These are phyloP conservation scores for Misgurnus mizolepis DNA, from an alignment of 2,113 vertebrate species.

Conservation along the genomic window DNA sequence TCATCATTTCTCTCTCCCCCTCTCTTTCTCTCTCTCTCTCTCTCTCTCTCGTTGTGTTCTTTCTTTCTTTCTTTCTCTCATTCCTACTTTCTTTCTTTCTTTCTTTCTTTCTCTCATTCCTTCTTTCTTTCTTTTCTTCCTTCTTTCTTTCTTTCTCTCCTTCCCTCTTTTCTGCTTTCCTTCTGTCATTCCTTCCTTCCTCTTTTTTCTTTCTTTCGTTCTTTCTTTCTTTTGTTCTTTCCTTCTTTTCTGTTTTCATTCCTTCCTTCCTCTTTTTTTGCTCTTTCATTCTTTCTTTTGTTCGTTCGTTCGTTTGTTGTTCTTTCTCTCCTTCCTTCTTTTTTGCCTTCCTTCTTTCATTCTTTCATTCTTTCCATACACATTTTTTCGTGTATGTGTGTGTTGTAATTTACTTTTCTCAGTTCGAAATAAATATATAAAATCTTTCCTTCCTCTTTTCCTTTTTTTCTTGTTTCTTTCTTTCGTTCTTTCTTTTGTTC, in stretches of 20 bases:
- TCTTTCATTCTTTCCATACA: too few relatives aligned
- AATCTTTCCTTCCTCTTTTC: too few relatives aligned
- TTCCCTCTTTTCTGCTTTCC: conserved; percentile 14
- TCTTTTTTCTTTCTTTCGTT: conserved; percentile 9
- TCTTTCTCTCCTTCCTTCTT: background rate
- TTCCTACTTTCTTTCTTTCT: conserved; percentile 36
- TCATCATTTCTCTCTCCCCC: conserved; percentile 48
- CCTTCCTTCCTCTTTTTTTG: background rate
- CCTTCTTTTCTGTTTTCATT: too few relatives aligned
- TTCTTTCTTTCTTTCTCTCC: conserved; percentile 56
- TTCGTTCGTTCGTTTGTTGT: background rate
- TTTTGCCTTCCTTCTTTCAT: too few relatives aligned
- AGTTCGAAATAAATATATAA: too few relatives aligned
- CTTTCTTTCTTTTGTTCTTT: background rate
- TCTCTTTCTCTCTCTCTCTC: conserved; percentile 18
- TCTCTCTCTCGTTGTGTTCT: conserved; percentile 22
- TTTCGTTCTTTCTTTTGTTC: too few relatives aligned
- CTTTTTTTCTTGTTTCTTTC: too few relatives aligned
- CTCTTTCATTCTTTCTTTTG: too few relatives aligned
- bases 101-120: too few relatives aligned
- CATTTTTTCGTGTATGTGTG: too few relatives aligned
- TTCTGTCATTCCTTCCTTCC: conserved; percentile 1
- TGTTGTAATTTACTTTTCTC: too few relatives aligned
- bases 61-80: conserved; percentile 48
- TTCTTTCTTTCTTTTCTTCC: conserved; percentile 43